Base-by-base conservation (phyloP, 2,113 vertebrate species). In the Brachirus orientalis region DNA sequence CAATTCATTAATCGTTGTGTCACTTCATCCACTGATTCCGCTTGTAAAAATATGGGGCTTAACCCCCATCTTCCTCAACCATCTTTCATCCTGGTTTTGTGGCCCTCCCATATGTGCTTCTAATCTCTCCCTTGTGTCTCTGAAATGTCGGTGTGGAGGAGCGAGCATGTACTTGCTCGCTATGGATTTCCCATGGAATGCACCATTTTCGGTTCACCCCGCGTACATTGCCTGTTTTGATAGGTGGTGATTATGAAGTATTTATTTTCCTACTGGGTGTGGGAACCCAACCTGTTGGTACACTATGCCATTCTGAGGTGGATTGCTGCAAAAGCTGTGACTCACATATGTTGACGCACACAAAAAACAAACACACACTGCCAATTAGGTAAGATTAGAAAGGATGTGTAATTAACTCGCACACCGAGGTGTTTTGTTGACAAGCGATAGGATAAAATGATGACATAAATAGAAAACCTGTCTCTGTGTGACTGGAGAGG, bases 161-260 rank as follows among this genome's bases (percentile, higher is more conserved):
- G 81, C 80, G 69, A 91, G 90, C 90, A 80, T 90, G 89, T 88
- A 90, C 90, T 91, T 83, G 90, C 93, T 92, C 84, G 90, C 91
- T 86, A 88, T 89, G 91, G 92, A 91, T 92, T 91, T 94, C 84
- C 82, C 72, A 67, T 89, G 92, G 91, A 93, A 93, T 94, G 92
- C 65, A 46, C 80, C 85, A 88, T 87, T 90, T 93, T 92, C 69
- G 38, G 73, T 91, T 89, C 77, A 77, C 76, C 83, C 87, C 52
- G 72, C 69, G 62, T 75, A 82, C 66, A 82, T 87, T 80, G 85
- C 80, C 78, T 93, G 90, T 91, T 93, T 90, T 92, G 89, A 92
- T 92, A 89, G 88, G 85, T 80, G 51, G 83, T 88, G 89, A 92
- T 92, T 93, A 86, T 80, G 72, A 69, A 88, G 85, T 90, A 86